phyloP scores from a whole-genome alignment of 2,888 invertebrate species.

The Neuroscelio doddi region DNA sequence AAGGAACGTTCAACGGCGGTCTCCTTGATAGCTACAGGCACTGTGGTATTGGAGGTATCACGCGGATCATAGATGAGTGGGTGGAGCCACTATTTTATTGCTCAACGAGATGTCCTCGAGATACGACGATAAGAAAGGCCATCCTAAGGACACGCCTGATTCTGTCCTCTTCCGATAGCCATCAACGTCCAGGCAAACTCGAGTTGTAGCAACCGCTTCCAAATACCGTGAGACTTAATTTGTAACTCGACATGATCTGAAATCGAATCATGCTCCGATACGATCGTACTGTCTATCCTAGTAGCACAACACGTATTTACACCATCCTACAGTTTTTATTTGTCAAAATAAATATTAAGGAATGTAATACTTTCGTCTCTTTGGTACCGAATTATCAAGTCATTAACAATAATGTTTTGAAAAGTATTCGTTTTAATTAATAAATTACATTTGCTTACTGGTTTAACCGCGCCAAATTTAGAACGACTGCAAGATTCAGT shows the following conservation, averaged over 20 bases:
- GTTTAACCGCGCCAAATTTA: not conserved
- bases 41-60: conserved; percentile 28
- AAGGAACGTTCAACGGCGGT: conserved; percentile 24
- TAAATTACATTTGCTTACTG: too few species aligned
- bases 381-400: too few species aligned
- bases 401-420: too few species aligned
- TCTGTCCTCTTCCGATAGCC: conserved; percentile 48
- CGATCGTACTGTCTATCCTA: too few species aligned
- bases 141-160: conserved; percentile 68
- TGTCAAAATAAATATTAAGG: too few species aligned
- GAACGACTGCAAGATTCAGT: too few species aligned
- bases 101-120: conserved; percentile 69
- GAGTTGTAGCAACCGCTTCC: not conserved
- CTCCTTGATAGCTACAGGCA: conserved; percentile 60
- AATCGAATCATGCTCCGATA: not conserved
- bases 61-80: conserved; percentile 63
- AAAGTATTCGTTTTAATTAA: too few species aligned
- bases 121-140: conserved; percentile 69
- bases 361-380: too few species aligned
- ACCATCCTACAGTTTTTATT: too few species aligned
- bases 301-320: too few species aligned
- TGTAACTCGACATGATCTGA: not conserved
- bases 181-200: conserved; percentile 41
- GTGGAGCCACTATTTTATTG: conserved; percentile 64
- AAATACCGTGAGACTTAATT: not conserved